Evolutionary conservation across 2,797 vertebrate species (phyloP).

Genomic region (Toxotes lorentzi): DNA sequence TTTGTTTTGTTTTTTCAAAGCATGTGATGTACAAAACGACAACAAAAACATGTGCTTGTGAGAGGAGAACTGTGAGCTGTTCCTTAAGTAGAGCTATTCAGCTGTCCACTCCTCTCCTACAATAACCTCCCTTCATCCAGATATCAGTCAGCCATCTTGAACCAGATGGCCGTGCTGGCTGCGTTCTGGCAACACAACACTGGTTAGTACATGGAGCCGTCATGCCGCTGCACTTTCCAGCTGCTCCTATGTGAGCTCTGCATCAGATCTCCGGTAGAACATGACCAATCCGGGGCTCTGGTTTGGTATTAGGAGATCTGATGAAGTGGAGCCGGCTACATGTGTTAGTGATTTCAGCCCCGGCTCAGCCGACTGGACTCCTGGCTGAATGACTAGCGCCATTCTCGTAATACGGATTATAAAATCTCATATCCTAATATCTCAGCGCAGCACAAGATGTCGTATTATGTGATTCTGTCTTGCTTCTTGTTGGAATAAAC

Average conservation of each 20-base stretch:
- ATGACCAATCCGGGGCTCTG: conserved; percentile 60
- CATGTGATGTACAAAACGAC: conserved; percentile 30
- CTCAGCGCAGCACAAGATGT: conserved; percentile 58
- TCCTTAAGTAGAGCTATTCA: conserved; percentile 73
- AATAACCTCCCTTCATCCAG: conserved; percentile 86
- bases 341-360: conserved; percentile 83
- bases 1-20: conserved; percentile 28
- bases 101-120: conserved; percentile 76
- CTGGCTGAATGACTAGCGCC: conserved; percentile 67
- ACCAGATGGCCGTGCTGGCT: conserved; percentile 83
- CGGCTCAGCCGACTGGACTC: conserved; percentile 65
- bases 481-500: conserved; percentile 55
- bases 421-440: conserved; percentile 64
- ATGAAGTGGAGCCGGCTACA: conserved; percentile 77
- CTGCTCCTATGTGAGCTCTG: conserved; percentile 62
- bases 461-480: conserved; percentile 48
- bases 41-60: conserved; percentile 49
- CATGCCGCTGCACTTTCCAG: conserved; percentile 66
- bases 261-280: conserved; percentile 60
- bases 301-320: conserved; percentile 75
- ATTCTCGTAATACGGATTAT: conserved; percentile 79
- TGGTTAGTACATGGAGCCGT: conserved; percentile 63
- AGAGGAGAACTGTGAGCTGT: conserved; percentile 51
- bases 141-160: conserved; percentile 83
- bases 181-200: conserved; percentile 84